Evolutionary conservation across 2,888 invertebrate species (phyloP).

Genomic region (Autographa gamma): DNA sequence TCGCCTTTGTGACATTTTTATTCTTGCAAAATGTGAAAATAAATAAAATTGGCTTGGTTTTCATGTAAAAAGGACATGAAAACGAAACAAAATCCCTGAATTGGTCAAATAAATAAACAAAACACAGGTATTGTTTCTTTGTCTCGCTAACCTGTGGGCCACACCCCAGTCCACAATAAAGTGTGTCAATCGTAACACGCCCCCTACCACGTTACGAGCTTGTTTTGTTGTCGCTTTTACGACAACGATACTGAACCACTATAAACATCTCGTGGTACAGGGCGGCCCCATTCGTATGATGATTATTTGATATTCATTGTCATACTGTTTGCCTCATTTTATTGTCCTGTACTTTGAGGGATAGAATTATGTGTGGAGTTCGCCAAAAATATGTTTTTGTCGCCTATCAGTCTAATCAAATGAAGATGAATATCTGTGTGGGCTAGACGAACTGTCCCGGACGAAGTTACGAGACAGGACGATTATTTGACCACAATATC

Average conservation of each 20-base stretch:
- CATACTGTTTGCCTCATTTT: constrained; percentile 28
- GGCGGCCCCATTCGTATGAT: constrained; percentile 33
- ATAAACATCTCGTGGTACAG: constrained; percentile 25
- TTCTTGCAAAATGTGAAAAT: no score
- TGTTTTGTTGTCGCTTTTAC: constrained; percentile 11
- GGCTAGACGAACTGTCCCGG: not conserved
- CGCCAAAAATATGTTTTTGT: not conserved
- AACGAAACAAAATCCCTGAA: no score
- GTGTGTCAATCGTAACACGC: constrained; percentile 31
- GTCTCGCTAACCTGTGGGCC: constrained; percentile 20
- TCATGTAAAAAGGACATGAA: no score
- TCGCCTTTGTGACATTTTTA: no score
- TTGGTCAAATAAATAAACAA: no score
- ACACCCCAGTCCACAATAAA: constrained; percentile 30
- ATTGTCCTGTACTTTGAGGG: constrained; percentile 17
- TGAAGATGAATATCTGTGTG: not conserved
- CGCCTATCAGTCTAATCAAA: not conserved
- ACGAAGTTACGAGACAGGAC: not conserved
- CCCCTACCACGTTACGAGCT: constrained; percentile 32
- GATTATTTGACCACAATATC: not conserved
- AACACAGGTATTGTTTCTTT: not conserved
- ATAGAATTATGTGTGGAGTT: constrained; percentile 3
- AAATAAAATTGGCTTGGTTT: no score
- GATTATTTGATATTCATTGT: constrained; percentile 41
- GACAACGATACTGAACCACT: constrained; percentile 9